Evolutionary conservation across 2,888 invertebrate species (phyloP).

Genomic region (Hartigia nigra): DNA sequence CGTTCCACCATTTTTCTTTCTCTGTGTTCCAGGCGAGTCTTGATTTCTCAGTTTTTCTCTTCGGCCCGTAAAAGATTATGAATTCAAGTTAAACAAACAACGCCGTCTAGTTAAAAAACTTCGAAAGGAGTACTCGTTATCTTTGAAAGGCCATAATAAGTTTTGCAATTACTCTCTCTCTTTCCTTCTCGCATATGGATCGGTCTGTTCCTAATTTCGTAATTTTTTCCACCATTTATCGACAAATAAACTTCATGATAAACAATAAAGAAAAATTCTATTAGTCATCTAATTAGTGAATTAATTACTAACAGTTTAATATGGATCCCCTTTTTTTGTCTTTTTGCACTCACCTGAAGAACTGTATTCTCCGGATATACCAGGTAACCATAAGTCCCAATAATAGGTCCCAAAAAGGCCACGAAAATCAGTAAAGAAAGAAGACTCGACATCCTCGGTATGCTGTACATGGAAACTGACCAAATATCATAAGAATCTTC

Average conservation of each 20-base stretch:
- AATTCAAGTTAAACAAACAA: constrained; percentile 29
- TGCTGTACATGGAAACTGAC: not conserved
- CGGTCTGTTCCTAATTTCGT: not conserved
- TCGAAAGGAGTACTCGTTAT: constrained; percentile 30
- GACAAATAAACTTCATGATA: not conserved
- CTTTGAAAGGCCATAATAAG: constrained; percentile 32
- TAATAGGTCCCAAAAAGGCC: not conserved
- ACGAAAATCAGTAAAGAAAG: not conserved
- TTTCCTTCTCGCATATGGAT: not conserved
- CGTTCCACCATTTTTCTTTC: too few relatives aligned
- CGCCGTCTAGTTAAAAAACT: constrained; percentile 36
- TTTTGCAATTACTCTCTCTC: constrained; percentile 6
- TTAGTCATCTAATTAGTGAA: too few relatives aligned
- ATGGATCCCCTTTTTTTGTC: not conserved
- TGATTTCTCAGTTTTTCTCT: too few relatives aligned
- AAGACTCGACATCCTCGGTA: not conserved
- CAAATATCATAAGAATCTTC: not conserved
- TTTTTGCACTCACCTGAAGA: constrained; percentile 50
- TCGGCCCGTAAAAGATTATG: constrained; percentile 16
- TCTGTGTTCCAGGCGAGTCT: too few relatives aligned
- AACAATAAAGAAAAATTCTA: not conserved
- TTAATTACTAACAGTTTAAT: too few relatives aligned
- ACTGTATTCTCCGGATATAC: constrained; percentile 51
- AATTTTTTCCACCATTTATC: not conserved
- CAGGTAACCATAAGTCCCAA: constrained; percentile 25